Conservation (phyloP, 2,888 invertebrate genomes). For the Hofmannophila pseudospretella region DNA sequence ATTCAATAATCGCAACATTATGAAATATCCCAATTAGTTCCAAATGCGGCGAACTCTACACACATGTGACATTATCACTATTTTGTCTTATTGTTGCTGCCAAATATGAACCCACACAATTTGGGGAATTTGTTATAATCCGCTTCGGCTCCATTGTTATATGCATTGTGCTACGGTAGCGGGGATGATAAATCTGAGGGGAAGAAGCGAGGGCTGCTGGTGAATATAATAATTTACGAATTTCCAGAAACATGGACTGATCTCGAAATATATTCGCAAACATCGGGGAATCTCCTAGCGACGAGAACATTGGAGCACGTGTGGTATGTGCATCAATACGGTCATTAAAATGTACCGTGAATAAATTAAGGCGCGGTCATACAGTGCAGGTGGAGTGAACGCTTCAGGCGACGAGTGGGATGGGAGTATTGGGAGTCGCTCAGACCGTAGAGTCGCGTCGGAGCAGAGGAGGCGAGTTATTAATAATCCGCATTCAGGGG, state of each 20-base stretch:
- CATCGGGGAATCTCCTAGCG: conserved; percentile 19
- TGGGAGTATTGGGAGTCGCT: conserved; percentile 52
- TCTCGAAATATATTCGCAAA: conserved; percentile 38
- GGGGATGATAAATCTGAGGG: conserved; percentile 46
- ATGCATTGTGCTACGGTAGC: conserved; percentile 48
- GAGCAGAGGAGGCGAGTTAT: conserved; percentile 64
- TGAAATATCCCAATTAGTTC: conserved; percentile 75
- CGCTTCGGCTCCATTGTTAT: conserved; percentile 62
- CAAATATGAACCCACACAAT: conserved; percentile 75
- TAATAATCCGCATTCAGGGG: conserved; percentile 74
- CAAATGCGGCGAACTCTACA: conserved; percentile 66
- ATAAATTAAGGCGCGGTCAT: conserved; percentile 52
- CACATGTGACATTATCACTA: conserved; percentile 74
- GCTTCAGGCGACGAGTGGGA: conserved; percentile 56
- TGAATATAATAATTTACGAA: conserved; percentile 47
- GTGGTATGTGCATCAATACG: conserved; percentile 31
- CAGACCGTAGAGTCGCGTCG: conserved; percentile 26
- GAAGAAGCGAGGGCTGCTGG: conserved; percentile 33
- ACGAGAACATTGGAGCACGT: conserved; percentile 10
- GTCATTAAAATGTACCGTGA: conserved; percentile 52
- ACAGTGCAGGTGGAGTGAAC: conserved; percentile 55
- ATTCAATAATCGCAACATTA: conserved; percentile 57
- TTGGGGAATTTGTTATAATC: conserved; percentile 75
- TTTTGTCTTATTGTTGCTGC: conserved; percentile 70
- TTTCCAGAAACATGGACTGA: conserved; percentile 33